Evolutionary conservation across 2,113 vertebrate species (phyloP), one percentile per base, ranked within the genome.

Genomic region (Pluvialis apricaria): DNA sequence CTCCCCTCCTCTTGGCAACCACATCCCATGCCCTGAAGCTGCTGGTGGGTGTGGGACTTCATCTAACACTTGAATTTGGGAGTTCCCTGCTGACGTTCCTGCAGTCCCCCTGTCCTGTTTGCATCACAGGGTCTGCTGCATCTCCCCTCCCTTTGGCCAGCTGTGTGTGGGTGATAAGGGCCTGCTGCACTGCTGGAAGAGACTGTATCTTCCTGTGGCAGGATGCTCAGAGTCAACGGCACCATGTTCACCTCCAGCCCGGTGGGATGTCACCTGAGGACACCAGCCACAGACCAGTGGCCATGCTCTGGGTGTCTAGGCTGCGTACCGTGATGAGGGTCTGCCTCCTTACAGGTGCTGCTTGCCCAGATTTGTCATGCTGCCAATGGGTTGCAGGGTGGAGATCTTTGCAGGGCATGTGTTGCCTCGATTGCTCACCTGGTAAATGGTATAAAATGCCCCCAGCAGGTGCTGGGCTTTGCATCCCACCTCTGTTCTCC

Each of bases 81-180:
- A 78, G 45, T 14, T 83, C 49, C 18, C 24, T 14, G 15, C 16
- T n/a, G 5, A 36, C 0, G 11, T 45, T 73, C 22, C 54, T 65
- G 11, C 70, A 49, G 25, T 25, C 52, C 40, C 65, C 55, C 26
- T 0, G 4, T 22, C 26, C 52, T 71, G 73, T 82, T 75, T 60
- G 64, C 42, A 34, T 32, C 47, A 19, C 14, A 12, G 36, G 29
- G 19, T 15, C 55, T 81, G 58, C 49, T 5, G 0, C 65, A 3
- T 14, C 11, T 61, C 29, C 73, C 45, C 83, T 54, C 72, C 87
- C 65, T 51, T 4, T 0, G 9, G 12, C 31, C 89, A 77, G 88
- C 94, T 97, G 96, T 6, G 5, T 26, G 26, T 6, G 52, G 44
- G 5, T 70, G 96, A 97, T 96, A 97, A 96, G 90, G 42, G 36